These are phyloP conservation scores for Pithys albifrons DNA, from an alignment of 2,113 vertebrate species.

Conservation along the genomic window DNA sequence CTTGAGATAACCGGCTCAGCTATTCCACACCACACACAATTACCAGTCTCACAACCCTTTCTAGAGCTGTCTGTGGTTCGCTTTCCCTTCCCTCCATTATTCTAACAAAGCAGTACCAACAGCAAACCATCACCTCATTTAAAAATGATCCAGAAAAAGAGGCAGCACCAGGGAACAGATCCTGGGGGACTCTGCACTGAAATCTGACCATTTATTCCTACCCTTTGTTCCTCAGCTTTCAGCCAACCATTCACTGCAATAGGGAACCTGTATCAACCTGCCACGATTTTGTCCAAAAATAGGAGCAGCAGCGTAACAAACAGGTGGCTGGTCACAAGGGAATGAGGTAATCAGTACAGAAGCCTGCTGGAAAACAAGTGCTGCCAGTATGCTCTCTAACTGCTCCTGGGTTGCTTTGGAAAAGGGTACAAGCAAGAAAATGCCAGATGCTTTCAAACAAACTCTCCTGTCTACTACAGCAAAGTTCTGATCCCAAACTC, in stretches of 20 bases:
- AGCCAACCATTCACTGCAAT: neutral
- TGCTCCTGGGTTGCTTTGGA: neutral
- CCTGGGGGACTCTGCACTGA: neutral
- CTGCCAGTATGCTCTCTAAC: neutral
- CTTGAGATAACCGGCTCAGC: neutral
- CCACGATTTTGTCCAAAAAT: neutral
- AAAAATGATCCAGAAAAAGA: neutral
- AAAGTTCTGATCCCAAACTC: neutral
- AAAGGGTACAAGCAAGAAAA: neutral
- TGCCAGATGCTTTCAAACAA: neutral
- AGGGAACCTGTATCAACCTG: neutral
- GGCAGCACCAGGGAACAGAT: neutral
- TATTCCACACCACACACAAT: neutral
- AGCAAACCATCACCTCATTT: neutral
- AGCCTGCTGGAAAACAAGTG: neutral
- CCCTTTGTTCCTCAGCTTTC: neutral
- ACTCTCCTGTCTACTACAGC: neutral
- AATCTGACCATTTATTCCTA: neutral
- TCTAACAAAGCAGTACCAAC: neutral
- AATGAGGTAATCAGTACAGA: slow-evolving; percentile 8
- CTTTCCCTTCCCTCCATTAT: neutral
- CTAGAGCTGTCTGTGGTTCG: neutral
- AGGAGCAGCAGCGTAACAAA: neutral
- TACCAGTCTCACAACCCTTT: neutral
- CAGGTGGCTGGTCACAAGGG: slow-evolving; percentile 28